A percentile compares a stretch with the other conserved stretches of the same genome.
These are phyloP conservation scores for Lordiphosa fenestrarum DNA, from an alignment of 2,888 invertebrate genomes.

Conservation along the genomic window DNA sequence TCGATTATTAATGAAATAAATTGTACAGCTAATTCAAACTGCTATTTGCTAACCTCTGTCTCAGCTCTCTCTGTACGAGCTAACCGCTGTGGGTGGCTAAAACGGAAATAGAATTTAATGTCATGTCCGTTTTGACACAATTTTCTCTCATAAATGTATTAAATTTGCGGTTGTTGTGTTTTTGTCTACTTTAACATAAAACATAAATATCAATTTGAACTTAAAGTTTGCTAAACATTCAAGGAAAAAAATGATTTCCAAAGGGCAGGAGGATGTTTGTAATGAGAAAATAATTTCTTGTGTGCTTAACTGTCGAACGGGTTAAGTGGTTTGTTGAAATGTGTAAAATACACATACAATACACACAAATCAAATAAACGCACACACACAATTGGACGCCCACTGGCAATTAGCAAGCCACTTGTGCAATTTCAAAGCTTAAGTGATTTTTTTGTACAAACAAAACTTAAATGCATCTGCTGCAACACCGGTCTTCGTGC, in stretches of 20 bases:
- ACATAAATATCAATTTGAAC: too few relatives aligned
- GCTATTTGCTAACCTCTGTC: constrained; percentile 14
- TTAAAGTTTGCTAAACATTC: too few relatives aligned
- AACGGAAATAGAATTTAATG: constrained; percentile 53
- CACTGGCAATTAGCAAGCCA: constrained; percentile 1
- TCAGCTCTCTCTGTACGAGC: constrained; percentile 1
- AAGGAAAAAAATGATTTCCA: too few relatives aligned
- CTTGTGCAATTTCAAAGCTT: neutral
- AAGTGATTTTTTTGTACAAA: too few relatives aligned
- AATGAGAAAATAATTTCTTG: constrained; percentile 2
- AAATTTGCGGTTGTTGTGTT: neutral
- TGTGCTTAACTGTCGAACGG: constrained; percentile 4
- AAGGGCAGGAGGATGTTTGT: neutral
- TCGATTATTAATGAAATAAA: too few relatives aligned
- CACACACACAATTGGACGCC: neutral
- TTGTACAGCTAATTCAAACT: constrained; percentile 11
- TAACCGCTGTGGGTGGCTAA: constrained; percentile 8
- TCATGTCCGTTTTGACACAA: constrained; percentile 53
- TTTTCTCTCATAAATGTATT: constrained; percentile 16
- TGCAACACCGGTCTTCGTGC: too few relatives aligned
- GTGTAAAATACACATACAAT: constrained; percentile 1
- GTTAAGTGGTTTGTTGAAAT: constrained; percentile 3
- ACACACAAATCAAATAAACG: constrained; percentile 3
- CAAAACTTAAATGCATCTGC: too few relatives aligned
- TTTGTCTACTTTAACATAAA: too few relatives aligned